Percentiles rank a stretch among this genome's conserved stretches.
These are phyloP conservation scores for Cherax destructor DNA, from an alignment of 1,140 invertebrate genomes.

Conservation along the genomic window DNA sequence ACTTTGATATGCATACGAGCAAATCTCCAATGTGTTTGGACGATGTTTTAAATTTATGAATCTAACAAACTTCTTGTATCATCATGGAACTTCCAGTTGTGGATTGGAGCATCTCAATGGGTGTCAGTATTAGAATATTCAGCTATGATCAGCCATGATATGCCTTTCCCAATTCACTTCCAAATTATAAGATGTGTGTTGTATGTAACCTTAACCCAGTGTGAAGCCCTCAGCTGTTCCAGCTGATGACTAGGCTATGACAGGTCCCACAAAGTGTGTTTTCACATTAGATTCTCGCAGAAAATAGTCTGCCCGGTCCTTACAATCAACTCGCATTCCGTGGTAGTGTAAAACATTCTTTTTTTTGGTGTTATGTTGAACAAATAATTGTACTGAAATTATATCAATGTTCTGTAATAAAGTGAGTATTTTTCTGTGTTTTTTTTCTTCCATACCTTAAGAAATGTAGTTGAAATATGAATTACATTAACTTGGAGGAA, in stretches of 20 bases:
- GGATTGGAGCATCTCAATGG: not conserved
- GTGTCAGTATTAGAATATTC: not conserved
- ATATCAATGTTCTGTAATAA: conserved; percentile 10
- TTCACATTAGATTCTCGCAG: not conserved
- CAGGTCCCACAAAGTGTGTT: not conserved
- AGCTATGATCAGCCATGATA: not conserved
- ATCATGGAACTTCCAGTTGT: not conserved
- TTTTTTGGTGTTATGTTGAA: conserved; percentile 2
- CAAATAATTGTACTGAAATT: conserved; percentile 4
- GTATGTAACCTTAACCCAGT: not conserved
- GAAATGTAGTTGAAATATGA: not conserved
- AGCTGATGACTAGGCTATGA: not conserved
- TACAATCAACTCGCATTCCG: not conserved
- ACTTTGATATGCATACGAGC: too few species aligned
- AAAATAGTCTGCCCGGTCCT: conserved; percentile 3
- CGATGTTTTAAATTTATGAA: too few species aligned
- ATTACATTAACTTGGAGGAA: too few species aligned
- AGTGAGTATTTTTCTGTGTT: conserved; percentile 13
- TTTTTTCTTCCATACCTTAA: not conserved
- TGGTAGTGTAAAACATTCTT: not conserved
- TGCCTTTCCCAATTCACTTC: not conserved
- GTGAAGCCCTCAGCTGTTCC: not conserved
- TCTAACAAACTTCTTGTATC: not conserved
- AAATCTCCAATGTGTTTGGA: too few species aligned
- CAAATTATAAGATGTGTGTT: not conserved